These are phyloP conservation scores for Falco peregrinus DNA, from an alignment of 2,797 vertebrate genomes.

Conservation along the genomic window DNA sequence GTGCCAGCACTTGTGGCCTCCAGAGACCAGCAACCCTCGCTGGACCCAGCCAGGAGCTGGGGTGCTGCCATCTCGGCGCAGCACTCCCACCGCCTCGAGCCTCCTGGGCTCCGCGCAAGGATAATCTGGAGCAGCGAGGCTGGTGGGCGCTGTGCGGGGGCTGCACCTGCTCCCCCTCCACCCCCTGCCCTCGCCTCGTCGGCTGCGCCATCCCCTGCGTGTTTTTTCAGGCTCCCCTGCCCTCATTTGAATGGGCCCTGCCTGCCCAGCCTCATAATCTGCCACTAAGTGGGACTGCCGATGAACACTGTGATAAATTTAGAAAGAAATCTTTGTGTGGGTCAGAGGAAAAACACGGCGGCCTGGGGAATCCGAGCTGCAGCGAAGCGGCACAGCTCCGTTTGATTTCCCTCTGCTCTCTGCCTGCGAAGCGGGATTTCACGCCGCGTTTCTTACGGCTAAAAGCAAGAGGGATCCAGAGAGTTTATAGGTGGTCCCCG, in stretches of 20 bases:
- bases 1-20: neutral
- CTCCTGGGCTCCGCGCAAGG: neutral
- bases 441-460: fast-evolving
- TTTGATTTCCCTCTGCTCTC: neutral
- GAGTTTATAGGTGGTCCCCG: fast-evolving
- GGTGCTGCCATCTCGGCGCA: neutral
- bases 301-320: constrained; percentile 42
- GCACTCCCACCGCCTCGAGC: neutral
- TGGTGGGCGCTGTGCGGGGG: neutral
- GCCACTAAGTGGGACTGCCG: constrained; percentile 11
- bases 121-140: fast-evolving
- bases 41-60: neutral
- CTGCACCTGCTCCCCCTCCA: neutral
- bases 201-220: fast-evolving
- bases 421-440: neutral
- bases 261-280: constrained; percentile 1
- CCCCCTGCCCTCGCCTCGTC: neutral
- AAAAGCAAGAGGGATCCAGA: fast-evolving
- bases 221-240: neutral
- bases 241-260: neutral
- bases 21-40: neutral
- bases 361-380: neutral
- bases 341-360: constrained; percentile 49
- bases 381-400: neutral
- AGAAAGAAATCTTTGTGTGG: constrained; percentile 66